Percentiles rank a stretch among this genome's conserved stretches.
Evolutionary conservation across 2,888 invertebrate genomes (phyloP).

Genomic region (Drosophila dives): DNA sequence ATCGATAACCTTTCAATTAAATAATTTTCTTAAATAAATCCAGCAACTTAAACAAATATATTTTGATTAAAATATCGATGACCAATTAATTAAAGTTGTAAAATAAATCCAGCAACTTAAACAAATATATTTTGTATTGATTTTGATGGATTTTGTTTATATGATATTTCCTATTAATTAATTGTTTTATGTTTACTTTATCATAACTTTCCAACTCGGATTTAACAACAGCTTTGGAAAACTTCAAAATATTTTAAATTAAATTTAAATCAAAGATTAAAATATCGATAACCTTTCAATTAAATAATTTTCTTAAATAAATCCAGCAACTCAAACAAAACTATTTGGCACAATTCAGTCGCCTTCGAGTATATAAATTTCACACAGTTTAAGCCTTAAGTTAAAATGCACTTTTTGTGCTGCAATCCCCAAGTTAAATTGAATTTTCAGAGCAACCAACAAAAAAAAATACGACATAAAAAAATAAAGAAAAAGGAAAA

Average conservation of each 20-base stretch:
- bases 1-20: neutral
- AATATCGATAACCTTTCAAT: neutral
- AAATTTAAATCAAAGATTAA: neutral
- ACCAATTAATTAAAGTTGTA: neutral
- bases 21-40: neutral
- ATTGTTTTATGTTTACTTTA: neutral
- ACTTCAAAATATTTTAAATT: too few species aligned
- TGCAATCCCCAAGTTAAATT: constrained; percentile 64
- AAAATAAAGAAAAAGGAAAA: neutral
- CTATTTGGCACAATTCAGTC: neutral
- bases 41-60: neutral
- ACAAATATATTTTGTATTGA: constrained; percentile 24
- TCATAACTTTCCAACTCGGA: neutral
- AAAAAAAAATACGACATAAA: neutral
- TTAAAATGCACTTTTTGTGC: constrained; percentile 59
- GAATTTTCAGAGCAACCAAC: constrained; percentile 25
- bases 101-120: neutral
- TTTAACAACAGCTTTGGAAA: too few species aligned
- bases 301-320: neutral
- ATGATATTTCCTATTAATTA: constrained; percentile 1
- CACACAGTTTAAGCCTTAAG: constrained; percentile 27
- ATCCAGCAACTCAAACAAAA: neutral
- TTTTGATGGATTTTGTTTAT: constrained; percentile 17
- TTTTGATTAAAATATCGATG: neutral
- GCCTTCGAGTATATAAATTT: constrained; percentile 15